Evolutionary conservation across 2,888 invertebrate genomes (phyloP), one percentile per base, ranked within the genome.

Genomic region (Phytoseiulus persimilis): DNA sequence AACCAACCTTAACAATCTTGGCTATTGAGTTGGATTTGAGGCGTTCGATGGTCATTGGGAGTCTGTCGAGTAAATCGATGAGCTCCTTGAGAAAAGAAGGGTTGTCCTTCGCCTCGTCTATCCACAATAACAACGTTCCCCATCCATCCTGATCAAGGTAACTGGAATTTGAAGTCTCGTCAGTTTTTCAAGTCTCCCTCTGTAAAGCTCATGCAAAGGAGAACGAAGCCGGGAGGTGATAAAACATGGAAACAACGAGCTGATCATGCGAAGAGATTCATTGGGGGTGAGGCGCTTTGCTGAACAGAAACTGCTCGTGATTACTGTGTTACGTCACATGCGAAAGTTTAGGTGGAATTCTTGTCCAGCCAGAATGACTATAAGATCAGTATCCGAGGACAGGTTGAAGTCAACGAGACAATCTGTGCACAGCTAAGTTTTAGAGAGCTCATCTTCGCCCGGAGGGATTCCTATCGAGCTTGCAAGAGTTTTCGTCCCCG

Each of bases 111-210:
- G 96, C 96, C 93, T 97, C 97, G 90, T 96, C 95, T 90, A 98
- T 93, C 98, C 98, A 99, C 92, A 95, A 95, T 92, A 97, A 96
- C 89, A 97, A 95, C 90, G 97, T 94, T 91, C 95, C 95, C 98
- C 98, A 99, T 89, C 98, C 98, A 91, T 97, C 97, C 90, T 95
- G 95, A 90, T 95, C 95, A 95, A 98, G 96, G 93, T 98, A 97
- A 92, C 95, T 95, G 92, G 23, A 92, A 93, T 91, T 91, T 90
- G 91, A 90, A 90, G 90, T 90, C 90, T 89, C 39, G 45, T 39
- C 9, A 6, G 83, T n/a, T 28, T 89, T 28, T 33, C 23, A 46
- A 9, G 3, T 6, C 9, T 9, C 9, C 9, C 5, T 39, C 39
- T 23, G 18, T 83, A 23, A 32, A 90, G 83, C 83, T 90, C 45